Evolutionary conservation across 2,888 invertebrate species (phyloP), one percentile per base, ranked within the genome.

Genomic region (Eupithecia tripunctaria): DNA sequence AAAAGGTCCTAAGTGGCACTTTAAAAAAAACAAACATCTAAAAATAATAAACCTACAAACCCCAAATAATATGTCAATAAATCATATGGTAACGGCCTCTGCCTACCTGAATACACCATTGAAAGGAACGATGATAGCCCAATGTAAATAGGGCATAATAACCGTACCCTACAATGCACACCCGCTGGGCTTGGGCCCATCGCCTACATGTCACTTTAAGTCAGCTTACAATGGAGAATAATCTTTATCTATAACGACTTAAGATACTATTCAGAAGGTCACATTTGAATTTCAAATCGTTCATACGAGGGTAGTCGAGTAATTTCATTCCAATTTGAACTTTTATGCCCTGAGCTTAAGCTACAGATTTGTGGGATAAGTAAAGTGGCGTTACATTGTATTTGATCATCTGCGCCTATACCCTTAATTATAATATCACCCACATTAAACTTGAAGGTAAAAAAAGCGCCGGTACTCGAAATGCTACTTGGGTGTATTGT

Each of bases 401-500:
- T 36, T 63, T 63, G n/a, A 36, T 36, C 63, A 36, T 70, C 67
- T 67, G 63, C 83, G 84, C 87, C 21, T 88, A 89, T 84, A 89
- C 87, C 90, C 92, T 90, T 93, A 94, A 94, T 94, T 94, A 94
- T 90, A 93, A 94, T 94, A 94, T 94, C 94, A 94, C 89, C 91
- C 89, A 92, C 91, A 92, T 92, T 92, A 92, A 85, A 83, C 38
- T 41, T 38, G 38, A 83, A 81, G 67, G 64, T 60, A 71, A 80
- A 78, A 80, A 63, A 84, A 78, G 75, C 38, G 38, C 10, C 43
- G 59, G 43, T 72, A 68, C 72, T 72, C 63, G 60, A 69, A 72
- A 65, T 60, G 75, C 75, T 75, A 72, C 74, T 72, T 60, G 27
- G 65, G 68, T 67, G 67, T 51, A 68, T 72, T 72, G 64, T 75